Evolutionary conservation across 2,888 invertebrate genomes (phyloP), one percentile per base, ranked within the genome.

Genomic region (Phasia obesa): DNA sequence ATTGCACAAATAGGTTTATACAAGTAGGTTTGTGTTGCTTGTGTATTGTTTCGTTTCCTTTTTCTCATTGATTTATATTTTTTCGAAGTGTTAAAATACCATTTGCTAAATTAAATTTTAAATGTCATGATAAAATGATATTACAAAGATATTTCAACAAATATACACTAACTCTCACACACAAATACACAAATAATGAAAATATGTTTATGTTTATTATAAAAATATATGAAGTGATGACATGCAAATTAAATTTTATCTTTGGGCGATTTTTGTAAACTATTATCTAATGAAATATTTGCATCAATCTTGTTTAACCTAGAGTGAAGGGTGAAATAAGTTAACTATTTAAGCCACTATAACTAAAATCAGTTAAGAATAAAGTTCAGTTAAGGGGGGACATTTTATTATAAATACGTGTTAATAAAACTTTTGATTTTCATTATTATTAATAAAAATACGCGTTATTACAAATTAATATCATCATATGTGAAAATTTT

Each of bases 41-140:
- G 0, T 38, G 0, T 47, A 9, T n/a, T 47, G 3, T 47, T 47
- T 47, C 15, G 15, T 75, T 57, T 64, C 27, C 0, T 42, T 2
- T 13, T 27, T 27, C n/a, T 35, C 38, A 4, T 42, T 59, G n/a
- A 70, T 47, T 57, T 47, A 25, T 67, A 70, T 47, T 57, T 47
- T 21, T 67, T 44, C 9, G 31, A 82, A 75, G 78, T 75, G 74
- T 59, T 83, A 55, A 78, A 78, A 78, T 75, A 21, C 65, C 78
- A 78, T 78, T 83, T 70, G 75, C 70, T 70, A 78, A 75, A 83
- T 83, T 83, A 83, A 83, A 78, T 78, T 83, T 79, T 83, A 69
- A 71, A 53, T 71, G 71, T 60, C 65, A 67, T 67, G 77, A 67
- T 62, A 67, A 73, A 25, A 19, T 35, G 53, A 71, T 51, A 67